A percentile compares a stretch with the other conserved stretches of the same genome.
Evolutionary conservation across 2,113 vertebrate genomes (phyloP).

Genomic region (Promerops cafer): DNA sequence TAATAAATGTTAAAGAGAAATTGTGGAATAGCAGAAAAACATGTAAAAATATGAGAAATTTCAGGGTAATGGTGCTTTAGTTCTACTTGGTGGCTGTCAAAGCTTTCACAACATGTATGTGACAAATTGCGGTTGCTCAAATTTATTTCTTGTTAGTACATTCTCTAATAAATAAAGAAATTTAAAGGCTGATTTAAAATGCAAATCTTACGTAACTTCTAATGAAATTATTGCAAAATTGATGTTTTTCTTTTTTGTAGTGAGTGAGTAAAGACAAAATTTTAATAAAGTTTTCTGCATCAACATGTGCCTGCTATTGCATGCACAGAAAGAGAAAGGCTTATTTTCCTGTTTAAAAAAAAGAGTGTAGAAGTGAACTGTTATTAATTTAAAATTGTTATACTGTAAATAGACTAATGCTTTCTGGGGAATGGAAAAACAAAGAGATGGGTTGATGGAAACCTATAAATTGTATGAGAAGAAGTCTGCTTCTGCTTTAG

Average conservation of each 20-base stretch:
- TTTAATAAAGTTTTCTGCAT: not conserved
- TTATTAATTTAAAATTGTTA: not conserved
- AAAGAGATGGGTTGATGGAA: not conserved
- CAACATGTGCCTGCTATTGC: not conserved
- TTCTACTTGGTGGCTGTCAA: not conserved
- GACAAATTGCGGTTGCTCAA: not conserved
- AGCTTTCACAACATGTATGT: not conserved
- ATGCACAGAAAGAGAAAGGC: not conserved
- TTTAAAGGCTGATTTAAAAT: not conserved
- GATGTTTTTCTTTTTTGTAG: not conserved
- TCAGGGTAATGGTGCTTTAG: not conserved
- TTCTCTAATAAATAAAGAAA: not conserved
- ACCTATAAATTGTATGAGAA: not conserved
- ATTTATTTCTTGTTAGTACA: not conserved
- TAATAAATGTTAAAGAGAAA: not conserved
- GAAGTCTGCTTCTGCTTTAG: not conserved
- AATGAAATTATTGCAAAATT: not conserved
- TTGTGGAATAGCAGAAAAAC: not conserved
- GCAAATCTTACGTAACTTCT: not conserved
- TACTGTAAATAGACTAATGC: not conserved
- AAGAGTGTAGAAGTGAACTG: not conserved
- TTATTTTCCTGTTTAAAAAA: not conserved
- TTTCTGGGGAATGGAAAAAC: not conserved
- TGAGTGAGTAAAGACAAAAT: not conserved
- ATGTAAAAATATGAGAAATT: not conserved